Evolutionary conservation across 2,797 vertebrate genomes (phyloP).

Genomic region (Alca torda): DNA sequence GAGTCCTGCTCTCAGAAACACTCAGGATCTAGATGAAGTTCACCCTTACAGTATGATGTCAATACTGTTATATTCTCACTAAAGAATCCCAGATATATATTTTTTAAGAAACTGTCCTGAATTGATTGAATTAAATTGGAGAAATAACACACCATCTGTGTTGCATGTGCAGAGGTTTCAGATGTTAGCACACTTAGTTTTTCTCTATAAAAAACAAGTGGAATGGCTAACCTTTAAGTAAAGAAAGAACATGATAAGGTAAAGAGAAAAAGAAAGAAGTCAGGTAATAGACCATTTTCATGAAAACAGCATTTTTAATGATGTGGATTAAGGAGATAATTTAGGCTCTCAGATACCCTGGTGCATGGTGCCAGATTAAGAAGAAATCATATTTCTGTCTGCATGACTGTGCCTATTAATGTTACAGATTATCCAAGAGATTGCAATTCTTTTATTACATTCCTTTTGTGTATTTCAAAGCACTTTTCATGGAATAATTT

Average conservation of each 20-base stretch:
- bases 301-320: neutral
- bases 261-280: neutral
- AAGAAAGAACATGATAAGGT: neutral
- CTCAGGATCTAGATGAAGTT: neutral
- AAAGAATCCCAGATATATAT: neutral
- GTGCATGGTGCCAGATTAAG: neutral
- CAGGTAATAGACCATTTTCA: neutral
- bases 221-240: neutral
- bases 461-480: conserved; percentile 10
- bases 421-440: neutral
- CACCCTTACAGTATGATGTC: neutral
- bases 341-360: neutral
- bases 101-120: neutral
- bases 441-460: neutral
- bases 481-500: neutral
- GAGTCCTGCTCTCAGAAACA: neutral
- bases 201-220: neutral
- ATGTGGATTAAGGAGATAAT: neutral
- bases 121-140: neutral
- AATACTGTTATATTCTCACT: neutral
- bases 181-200: neutral
- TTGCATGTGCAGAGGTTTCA: neutral
- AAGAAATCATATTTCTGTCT: neutral
- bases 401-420: neutral
- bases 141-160: neutral